A percentile compares a stretch with the other conserved stretches of the same genome.
Conservation (phyloP, 2,797 vertebrate species). For the Brachyalestes nurse region DNA sequence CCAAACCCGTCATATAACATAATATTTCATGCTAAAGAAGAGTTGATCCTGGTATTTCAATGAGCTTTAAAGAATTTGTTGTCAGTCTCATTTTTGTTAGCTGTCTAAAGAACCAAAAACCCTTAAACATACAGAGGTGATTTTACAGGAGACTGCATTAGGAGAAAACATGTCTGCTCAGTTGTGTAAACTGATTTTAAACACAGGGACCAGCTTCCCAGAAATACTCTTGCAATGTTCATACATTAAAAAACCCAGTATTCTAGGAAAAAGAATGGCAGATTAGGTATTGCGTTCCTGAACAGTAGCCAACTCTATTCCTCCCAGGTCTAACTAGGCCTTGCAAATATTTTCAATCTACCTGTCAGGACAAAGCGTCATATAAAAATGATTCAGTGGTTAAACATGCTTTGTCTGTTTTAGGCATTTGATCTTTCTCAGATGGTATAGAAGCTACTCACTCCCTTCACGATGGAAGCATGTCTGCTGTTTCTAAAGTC, state of each 20-base stretch:
- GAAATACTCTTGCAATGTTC: no score
- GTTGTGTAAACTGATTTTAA: background rate
- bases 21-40: background rate
- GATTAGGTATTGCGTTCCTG: background rate
- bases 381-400: conserved; percentile 6
- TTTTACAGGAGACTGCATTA: no score
- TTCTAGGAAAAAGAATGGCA: background rate
- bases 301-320: background rate
- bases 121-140: background rate
- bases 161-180: no score
- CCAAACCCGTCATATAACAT: background rate
- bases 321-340: background rate
- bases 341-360: background rate
- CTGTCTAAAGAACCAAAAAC: background rate
- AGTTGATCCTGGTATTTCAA: no score
- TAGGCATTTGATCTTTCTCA: background rate
- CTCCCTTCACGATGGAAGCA: background rate
- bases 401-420: background rate
- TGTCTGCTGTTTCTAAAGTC: background rate
- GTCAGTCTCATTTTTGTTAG: no score
- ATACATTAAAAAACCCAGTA: background rate
- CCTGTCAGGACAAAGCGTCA: conserved; percentile 1
- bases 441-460: background rate
- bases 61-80: no score
- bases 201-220: background rate